A percentile compares a stretch with the other conserved stretches of the same genome.
These are phyloP conservation scores for Platypus cylindrus DNA, from an alignment of 2,888 invertebrate genomes.

Conservation along the genomic window DNA sequence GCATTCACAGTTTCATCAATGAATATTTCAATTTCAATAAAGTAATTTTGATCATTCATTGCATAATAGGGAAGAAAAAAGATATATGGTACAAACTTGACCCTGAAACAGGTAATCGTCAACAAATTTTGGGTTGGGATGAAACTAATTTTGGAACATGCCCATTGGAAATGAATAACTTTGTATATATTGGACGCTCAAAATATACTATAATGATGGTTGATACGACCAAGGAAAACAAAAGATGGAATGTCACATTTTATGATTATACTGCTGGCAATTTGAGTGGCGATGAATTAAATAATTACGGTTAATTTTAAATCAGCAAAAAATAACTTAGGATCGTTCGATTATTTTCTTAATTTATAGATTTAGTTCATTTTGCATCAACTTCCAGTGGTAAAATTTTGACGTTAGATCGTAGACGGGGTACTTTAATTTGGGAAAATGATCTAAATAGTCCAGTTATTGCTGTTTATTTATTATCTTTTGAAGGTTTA, in stretches of 20 bases:
- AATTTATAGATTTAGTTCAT: slow-evolving; percentile 61
- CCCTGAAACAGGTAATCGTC: slow-evolving; percentile 52
- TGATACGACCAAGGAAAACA: slow-evolving; percentile 59
- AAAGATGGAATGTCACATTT: slow-evolving; percentile 94
- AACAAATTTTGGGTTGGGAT: slow-evolving; percentile 49
- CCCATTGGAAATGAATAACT: slow-evolving; percentile 52
- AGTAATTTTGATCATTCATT: neutral
- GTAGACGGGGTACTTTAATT: slow-evolving; percentile 63
- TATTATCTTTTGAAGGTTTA: slow-evolving; percentile 62
- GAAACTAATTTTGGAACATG: slow-evolving; percentile 46
- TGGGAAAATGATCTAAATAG: slow-evolving; percentile 84
- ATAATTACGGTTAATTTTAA: slow-evolving; percentile 47
- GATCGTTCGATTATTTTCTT: no score
- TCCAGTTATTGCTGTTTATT: slow-evolving; percentile 83
- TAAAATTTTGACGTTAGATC: slow-evolving; percentile 70
- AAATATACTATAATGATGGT: slow-evolving; percentile 93
- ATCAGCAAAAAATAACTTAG: no score
- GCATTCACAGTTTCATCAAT: no score
- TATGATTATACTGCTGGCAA: slow-evolving; percentile 84
- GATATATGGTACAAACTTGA: slow-evolving; percentile 91
- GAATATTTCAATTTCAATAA: no score
- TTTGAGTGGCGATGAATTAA: slow-evolving; percentile 62
- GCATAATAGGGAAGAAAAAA: slow-evolving; percentile 46
- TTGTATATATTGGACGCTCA: slow-evolving; percentile 72
- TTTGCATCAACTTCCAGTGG: slow-evolving; percentile 86